These are phyloP conservation scores for Trididemnum clinides DNA, from an alignment of 23 tunicate genomes.

Conservation along the genomic window DNA sequence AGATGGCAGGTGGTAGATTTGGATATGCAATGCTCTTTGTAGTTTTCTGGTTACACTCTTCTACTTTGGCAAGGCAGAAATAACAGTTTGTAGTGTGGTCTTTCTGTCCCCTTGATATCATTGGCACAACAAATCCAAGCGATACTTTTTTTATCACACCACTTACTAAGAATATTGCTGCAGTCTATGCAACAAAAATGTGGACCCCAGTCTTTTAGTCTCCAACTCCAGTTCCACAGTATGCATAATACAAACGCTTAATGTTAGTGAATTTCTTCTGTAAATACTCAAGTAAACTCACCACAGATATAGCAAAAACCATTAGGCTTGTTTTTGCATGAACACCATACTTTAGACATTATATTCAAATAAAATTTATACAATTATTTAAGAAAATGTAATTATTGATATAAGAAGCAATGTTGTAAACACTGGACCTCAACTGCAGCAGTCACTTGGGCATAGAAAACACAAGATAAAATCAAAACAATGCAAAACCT, in stretches of 20 bases:
- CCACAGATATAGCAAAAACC: slow-evolving; percentile 5
- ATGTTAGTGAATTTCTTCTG: slow-evolving; percentile 11
- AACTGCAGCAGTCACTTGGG: slow-evolving; percentile 18
- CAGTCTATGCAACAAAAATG: no score
- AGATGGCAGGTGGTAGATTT: slow-evolving; percentile 5
- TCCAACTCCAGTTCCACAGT: neutral
- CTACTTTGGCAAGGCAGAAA: slow-evolving; percentile 23
- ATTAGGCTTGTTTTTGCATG: slow-evolving; percentile 2
- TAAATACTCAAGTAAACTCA: neutral
- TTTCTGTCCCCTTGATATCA: slow-evolving; percentile 9
- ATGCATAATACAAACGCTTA: slow-evolving; percentile 1
- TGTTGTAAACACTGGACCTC: slow-evolving; percentile 6
- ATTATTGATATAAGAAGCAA: neutral
- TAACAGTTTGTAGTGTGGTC: slow-evolving; percentile 5
- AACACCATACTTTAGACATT: neutral
- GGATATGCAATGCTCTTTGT: neutral
- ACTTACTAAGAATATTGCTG: neutral
- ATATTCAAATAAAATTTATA: slow-evolving; percentile 1
- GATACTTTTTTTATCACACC: neutral
- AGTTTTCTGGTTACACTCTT: slow-evolving; percentile 18
- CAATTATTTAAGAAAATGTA: neutral
- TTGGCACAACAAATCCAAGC: neutral
- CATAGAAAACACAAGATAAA: slow-evolving; percentile 14
- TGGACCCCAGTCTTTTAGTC: slow-evolving; percentile 16
- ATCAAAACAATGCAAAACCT: neutral